Conservation (phyloP, 1,140 invertebrate species). For the Ips typographus region DNA sequence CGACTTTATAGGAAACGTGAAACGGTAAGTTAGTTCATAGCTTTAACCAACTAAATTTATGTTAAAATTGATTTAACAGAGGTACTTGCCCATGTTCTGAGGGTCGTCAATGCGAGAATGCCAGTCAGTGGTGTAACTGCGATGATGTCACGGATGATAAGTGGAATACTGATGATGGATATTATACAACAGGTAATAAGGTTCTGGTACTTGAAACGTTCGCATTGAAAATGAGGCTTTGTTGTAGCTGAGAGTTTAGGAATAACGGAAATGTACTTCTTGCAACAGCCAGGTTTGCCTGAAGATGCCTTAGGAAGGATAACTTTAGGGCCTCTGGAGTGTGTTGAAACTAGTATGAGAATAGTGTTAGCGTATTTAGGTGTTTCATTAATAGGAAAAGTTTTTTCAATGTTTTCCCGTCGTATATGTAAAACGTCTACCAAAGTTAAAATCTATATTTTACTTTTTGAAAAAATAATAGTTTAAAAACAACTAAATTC, state of each 20-base stretch:
- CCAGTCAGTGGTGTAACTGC: conserved; percentile 84
- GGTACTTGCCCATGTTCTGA: conserved; percentile 68
- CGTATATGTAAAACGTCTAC: too few species aligned
- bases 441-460: too few species aligned
- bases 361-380: neutral
- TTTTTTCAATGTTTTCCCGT: neutral
- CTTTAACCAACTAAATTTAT: too few species aligned
- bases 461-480: too few species aligned
- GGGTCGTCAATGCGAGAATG: conserved; percentile 76
- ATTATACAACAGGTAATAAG: conserved; percentile 66
- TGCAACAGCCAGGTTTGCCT: conserved; percentile 80
- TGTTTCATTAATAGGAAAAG: neutral
- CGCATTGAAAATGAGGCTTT: neutral
- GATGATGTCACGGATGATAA: conserved; percentile 77
- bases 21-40: conserved; percentile 62
- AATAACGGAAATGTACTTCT: conserved; percentile 86
- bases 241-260: conserved; percentile 65
- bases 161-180: conserved; percentile 86
- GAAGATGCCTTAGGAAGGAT: conserved; percentile 82
- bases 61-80: conserved; percentile 47
- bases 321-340: conserved; percentile 86
- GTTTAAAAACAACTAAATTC: too few species aligned
- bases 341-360: conserved; percentile 86
- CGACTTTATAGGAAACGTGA: conserved; percentile 81
- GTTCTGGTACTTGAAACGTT: conserved; percentile 33